Base-by-base conservation (phyloP, 2,888 invertebrate species). In the Apocheima hispidaria region DNA sequence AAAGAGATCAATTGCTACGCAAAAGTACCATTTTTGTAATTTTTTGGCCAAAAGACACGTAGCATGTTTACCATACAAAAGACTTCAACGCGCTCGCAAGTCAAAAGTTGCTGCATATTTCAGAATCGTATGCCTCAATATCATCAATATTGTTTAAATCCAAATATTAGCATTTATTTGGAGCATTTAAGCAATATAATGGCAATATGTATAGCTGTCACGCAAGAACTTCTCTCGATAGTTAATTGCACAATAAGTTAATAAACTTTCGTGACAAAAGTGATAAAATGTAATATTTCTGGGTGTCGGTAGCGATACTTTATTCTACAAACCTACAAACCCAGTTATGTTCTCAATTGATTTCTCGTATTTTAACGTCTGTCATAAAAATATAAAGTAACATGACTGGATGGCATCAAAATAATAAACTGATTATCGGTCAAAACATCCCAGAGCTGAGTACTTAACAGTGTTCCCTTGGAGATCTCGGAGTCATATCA, bases 11-110 rank as follows among this genome's bases (percentile, higher is more conserved):
- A n/a, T n/a, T n/a, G n/a, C n/a, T n/a, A n/a, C 5, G 26, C 1
- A 7, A 26, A 6, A 5, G 26, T 23, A 23, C 4, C 26, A 26
- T 26, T 2, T 14, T 35, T 14, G 14, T 2, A n/a, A 35, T 3
- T n/a, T 30, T 9, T 9, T 10, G 10, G 5, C 18, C 2, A 9
- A 2, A 36, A 14, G 9, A 36, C 16, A 9, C 7, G 7, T 16
- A 2, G 4, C 1, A 9, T 26, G 23, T 46, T 41, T 33, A 20
- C 21, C 44, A 46, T 60, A 38, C 14, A 61, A 65, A 63, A 66
- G 58, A 63, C 5, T 41, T 63, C 55, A 66, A 63, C 66, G 60
- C 58, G 60, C 49, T 58, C 52, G 12, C 53, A 51, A 10, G 23
- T 36, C n/a, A 35, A 12, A 40, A 26, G 12, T 23, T 18, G 7